A percentile compares a stretch with the other conserved stretches of the same genome.
These are phyloP conservation scores for Nematopogon swammerdamellus DNA, from an alignment of 2,888 invertebrate genomes.

Conservation along the genomic window DNA sequence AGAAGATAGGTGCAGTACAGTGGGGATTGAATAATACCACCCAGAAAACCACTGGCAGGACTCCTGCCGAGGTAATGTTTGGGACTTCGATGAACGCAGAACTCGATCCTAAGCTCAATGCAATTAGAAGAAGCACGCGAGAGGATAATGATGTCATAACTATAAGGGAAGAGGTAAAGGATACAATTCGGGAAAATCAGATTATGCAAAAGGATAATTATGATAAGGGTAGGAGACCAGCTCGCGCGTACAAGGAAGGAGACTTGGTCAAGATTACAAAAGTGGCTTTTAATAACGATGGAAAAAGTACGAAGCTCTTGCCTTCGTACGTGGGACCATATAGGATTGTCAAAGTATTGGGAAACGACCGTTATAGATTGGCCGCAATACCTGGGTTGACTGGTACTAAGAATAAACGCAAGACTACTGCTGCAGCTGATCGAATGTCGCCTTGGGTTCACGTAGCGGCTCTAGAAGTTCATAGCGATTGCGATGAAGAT, in stretches of 20 bases:
- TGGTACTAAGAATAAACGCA: conserved; percentile 4
- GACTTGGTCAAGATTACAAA: conserved; percentile 8
- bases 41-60: conserved; percentile 14
- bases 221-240: no score
- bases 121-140: not conserved
- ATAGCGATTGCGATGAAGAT: not conserved
- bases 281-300: conserved; percentile 5
- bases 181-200: no score
- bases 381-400: conserved; percentile 6
- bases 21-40: conserved; percentile 17
- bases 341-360: conserved; percentile 3
- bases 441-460: not conserved
- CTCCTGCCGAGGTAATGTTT: conserved; percentile 15
- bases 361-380: conserved; percentile 5
- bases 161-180: no score
- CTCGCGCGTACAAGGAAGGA: conserved; percentile 1
- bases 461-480: not conserved
- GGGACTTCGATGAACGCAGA: conserved; percentile 8
- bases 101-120: not conserved
- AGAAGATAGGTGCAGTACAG: conserved; percentile 16
- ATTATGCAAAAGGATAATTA: no score
- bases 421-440: not conserved
- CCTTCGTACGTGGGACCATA: conserved; percentile 6
- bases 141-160: not conserved
- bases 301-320: conserved; percentile 7